Conservation (phyloP, 2,888 invertebrate species). For the Lasioglossum vierecki region DNA sequence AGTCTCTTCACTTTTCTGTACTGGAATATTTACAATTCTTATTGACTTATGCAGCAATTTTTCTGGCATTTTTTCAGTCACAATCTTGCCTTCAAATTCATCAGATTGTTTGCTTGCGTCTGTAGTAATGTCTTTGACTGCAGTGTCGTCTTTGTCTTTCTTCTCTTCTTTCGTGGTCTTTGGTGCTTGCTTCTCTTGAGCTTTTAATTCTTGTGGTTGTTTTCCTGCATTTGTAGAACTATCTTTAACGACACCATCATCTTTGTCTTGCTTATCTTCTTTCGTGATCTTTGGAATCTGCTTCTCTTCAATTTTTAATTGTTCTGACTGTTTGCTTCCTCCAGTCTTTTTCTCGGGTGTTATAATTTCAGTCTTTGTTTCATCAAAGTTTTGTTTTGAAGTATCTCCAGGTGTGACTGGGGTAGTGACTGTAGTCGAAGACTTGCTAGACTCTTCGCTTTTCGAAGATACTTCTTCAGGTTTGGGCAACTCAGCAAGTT, state of each 20-base stretch:
- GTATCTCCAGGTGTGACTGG: neutral
- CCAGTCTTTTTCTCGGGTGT: neutral
- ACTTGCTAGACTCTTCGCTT: neutral
- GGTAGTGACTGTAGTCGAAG: neutral
- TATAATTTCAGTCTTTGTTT: neutral
- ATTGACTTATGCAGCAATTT: neutral
- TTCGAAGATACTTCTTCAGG: neutral
- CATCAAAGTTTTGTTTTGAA: neutral
- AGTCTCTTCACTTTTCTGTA: neutral
- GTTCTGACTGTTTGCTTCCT: neutral
- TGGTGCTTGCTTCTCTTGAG: neutral
- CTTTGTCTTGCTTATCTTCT: neutral
- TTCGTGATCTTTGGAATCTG: neutral
- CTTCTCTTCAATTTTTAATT: neutral
- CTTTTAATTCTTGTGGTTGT: neutral
- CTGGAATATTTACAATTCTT: neutral
- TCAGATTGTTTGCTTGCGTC: neutral
- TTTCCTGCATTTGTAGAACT: neutral
- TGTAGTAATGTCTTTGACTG: neutral
- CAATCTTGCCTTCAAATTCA: neutral
- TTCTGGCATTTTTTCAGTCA: neutral
- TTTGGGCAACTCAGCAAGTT: neutral
- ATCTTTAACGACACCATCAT: neutral
- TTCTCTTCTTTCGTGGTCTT: conserved; percentile 1
- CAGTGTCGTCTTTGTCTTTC: neutral